Percentiles rank a stretch among this genome's conserved stretches.
phyloP scores from a whole-genome alignment of 1,140 invertebrate genomes.

The Drosophila pachea region DNA sequence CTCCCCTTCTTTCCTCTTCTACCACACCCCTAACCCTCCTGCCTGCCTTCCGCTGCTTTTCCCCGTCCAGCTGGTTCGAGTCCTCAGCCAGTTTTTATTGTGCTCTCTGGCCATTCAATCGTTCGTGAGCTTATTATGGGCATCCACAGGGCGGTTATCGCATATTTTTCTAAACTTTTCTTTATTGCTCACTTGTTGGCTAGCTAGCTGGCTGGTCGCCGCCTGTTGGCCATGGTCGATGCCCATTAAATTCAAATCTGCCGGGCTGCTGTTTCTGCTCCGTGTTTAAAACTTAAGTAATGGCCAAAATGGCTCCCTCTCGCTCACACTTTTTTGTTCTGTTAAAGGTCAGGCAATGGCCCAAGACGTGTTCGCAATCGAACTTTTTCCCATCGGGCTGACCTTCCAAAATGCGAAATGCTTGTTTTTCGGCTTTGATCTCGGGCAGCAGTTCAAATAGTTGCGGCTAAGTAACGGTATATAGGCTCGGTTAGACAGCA shows the following conservation, averaged over 20 bases:
- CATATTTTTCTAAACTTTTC: constrained; percentile 77
- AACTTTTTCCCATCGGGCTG: constrained; percentile 56
- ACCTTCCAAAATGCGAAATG: constrained; percentile 7
- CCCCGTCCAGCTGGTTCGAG: constrained; percentile 2
- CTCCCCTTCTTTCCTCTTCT: not conserved
- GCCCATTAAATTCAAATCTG: constrained; percentile 75
- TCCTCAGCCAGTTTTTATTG: constrained; percentile 50
- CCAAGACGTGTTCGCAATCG: constrained; percentile 73
- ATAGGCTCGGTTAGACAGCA: constrained; percentile 46
- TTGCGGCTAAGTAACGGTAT: constrained; percentile 51
- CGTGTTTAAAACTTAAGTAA: constrained; percentile 77
- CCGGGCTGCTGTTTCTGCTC: constrained; percentile 57
- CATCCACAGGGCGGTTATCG: constrained; percentile 46
- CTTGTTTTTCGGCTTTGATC: constrained; percentile 58
- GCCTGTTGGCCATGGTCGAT: constrained; percentile 25
- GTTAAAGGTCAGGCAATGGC: constrained; percentile 60
- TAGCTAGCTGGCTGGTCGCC: constrained; percentile 11
- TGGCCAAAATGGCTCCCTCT: constrained; percentile 35
- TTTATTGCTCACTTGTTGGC: constrained; percentile 77
- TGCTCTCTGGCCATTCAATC: constrained; percentile 70
- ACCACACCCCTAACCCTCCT: not conserved
- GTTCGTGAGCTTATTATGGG: constrained; percentile 70
- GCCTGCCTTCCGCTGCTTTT: not conserved
- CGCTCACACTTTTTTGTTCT: not conserved
- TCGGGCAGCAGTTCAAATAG: constrained; percentile 70